These are phyloP conservation scores for Boulengeromyrus knoepffleri DNA, from an alignment of 2,113 vertebrate genomes.

Conservation along the genomic window DNA sequence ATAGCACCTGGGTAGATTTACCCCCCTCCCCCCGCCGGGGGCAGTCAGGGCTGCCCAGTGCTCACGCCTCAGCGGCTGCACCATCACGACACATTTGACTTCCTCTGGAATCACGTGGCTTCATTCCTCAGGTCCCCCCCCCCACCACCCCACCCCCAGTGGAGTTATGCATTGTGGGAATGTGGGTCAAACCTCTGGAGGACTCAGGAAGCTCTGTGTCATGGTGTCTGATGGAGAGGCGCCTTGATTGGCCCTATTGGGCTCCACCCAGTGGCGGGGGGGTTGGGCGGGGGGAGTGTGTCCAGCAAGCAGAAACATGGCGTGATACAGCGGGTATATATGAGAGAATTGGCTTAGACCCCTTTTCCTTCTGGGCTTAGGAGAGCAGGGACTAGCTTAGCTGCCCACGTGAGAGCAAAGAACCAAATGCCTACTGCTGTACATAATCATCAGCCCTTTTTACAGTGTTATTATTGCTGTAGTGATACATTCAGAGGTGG, in stretches of 20 bases:
- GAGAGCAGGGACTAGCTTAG: neutral
- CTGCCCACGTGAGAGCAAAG: neutral
- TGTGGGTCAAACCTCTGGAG: conserved; percentile 34
- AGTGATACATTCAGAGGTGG: no score
- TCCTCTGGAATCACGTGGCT: no score
- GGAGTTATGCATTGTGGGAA: conserved; percentile 13
- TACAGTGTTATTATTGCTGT: no score
- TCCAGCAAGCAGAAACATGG: neutral
- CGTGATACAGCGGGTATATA: neutral
- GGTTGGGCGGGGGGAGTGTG: neutral
- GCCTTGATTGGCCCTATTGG: conserved; percentile 27
- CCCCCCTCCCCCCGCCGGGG: no score
- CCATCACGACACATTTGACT: no score
- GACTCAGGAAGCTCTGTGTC: conserved; percentile 16
- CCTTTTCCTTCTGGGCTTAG: neutral
- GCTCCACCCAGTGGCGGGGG: neutral
- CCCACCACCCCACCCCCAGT: neutral
- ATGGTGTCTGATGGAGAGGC: conserved; percentile 29
- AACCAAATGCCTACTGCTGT: no score
- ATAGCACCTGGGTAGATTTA: neutral
- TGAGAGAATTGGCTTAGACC: neutral
- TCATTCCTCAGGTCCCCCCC: neutral
- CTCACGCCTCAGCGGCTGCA: neutral
- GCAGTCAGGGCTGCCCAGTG: neutral
- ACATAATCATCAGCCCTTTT: no score